A percentile compares a stretch with the other conserved stretches of the same genome.
Evolutionary conservation across 1,140 invertebrate species (phyloP).

Genomic region (Phortica variegata): DNA sequence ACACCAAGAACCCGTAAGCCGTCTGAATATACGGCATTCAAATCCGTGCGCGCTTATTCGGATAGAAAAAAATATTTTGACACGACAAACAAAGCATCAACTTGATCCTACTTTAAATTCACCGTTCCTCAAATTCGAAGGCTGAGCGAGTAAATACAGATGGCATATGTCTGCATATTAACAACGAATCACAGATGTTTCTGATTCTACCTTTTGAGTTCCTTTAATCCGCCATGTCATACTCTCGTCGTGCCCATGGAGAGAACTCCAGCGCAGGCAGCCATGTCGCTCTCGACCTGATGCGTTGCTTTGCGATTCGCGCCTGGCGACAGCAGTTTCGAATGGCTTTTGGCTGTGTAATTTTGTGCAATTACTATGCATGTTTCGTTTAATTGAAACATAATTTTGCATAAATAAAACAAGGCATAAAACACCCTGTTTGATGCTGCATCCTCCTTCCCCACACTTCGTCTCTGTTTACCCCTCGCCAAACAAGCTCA

Average conservation of each 20-base stretch:
- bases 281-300: constrained; percentile 1
- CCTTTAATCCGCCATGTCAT: too few relatives aligned
- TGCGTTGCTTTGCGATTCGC: constrained; percentile 3
- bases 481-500: constrained; percentile 1
- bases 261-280: not conserved
- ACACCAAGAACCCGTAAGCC: constrained; percentile 25
- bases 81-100: constrained; percentile 42
- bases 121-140: constrained; percentile 4
- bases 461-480: not conserved
- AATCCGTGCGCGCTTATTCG: constrained; percentile 28
- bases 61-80: constrained; percentile 45
- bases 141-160: constrained; percentile 21
- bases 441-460: constrained; percentile 17
- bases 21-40: constrained; percentile 34
- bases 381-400: constrained; percentile 55
- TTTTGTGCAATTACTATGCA: constrained; percentile 41
- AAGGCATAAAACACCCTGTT: constrained; percentile 53
- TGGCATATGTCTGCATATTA: constrained; percentile 48
- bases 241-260: too few relatives aligned
- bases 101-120: constrained; percentile 52
- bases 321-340: constrained; percentile 23
- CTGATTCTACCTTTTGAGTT: constrained; percentile 18
- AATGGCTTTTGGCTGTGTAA: constrained; percentile 28
- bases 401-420: constrained; percentile 56
- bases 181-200: constrained; percentile 44